phyloP scores from a whole-genome alignment of 2,888 invertebrate species.

The Timandra comae region DNA sequence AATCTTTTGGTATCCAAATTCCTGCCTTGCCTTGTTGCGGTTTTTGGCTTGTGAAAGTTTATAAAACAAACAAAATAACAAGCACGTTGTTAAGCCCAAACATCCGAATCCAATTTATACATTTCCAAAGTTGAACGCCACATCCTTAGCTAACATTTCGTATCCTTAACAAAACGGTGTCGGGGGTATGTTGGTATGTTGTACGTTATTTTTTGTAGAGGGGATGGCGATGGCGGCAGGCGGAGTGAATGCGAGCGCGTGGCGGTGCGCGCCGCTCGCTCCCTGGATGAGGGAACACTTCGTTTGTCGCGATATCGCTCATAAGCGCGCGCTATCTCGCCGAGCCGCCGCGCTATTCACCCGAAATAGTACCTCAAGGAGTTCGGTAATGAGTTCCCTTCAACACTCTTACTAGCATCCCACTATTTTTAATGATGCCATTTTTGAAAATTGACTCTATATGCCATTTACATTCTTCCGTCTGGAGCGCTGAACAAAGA shows the following conservation, averaged over 20 bases:
- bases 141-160: slow-evolving; percentile 20
- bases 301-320: slow-evolving; percentile 71
- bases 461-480: slow-evolving; percentile 26
- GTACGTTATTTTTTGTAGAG: slow-evolving; percentile 14
- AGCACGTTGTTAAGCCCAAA: slow-evolving; percentile 19
- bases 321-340: slow-evolving; percentile 64
- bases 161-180: slow-evolving; percentile 15
- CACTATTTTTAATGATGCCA: slow-evolving; percentile 58
- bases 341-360: slow-evolving; percentile 58
- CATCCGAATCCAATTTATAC: slow-evolving; percentile 22
- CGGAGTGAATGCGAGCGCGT: not conserved
- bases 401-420: slow-evolving; percentile 50
- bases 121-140: slow-evolving; percentile 21
- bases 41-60: slow-evolving; percentile 18
- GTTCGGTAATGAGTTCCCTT: slow-evolving; percentile 71
- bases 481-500: slow-evolving; percentile 18
- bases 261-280: slow-evolving; percentile 5
- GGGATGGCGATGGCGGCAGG: not conserved
- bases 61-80: slow-evolving; percentile 24
- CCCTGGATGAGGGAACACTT: slow-evolving; percentile 39
- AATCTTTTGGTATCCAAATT: slow-evolving; percentile 15
- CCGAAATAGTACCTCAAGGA: slow-evolving; percentile 73
- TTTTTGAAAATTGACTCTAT: slow-evolving; percentile 52
- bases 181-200: slow-evolving; percentile 10
- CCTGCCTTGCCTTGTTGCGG: slow-evolving; percentile 13